phyloP scores from a whole-genome alignment of 2,113 vertebrate species.

The Tylochromis polylepis region DNA sequence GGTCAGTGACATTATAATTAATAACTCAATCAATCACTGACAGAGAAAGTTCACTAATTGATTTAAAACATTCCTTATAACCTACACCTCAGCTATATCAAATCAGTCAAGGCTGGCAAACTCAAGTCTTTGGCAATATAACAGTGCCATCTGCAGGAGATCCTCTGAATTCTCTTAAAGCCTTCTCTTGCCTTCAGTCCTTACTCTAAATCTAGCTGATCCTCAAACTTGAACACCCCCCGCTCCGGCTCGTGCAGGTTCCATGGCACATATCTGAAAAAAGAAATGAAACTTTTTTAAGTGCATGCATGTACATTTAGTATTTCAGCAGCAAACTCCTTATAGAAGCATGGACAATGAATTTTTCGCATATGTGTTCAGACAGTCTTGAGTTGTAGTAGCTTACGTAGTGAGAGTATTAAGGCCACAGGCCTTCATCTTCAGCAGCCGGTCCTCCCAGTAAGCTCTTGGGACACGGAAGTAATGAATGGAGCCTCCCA shows the following conservation, averaged over 20 bases:
- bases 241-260: conserved; percentile 86
- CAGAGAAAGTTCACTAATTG: background rate
- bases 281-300: background rate
- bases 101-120: background rate
- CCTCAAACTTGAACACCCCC: conserved; percentile 83
- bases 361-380: background rate
- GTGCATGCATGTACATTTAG: background rate
- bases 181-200: background rate
- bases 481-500: conserved; percentile 87
- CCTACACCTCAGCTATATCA: background rate
- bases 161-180: background rate
- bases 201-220: conserved; percentile 86
- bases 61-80: background rate
- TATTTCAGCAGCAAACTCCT: background rate
- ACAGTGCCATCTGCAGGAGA: conserved; percentile 45
- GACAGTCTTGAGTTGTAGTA: background rate
- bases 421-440: conserved; percentile 79
- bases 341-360: background rate
- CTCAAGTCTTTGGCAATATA: background rate
- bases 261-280: conserved; percentile 87
- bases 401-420: conserved; percentile 91
- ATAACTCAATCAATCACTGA: background rate
- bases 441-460: conserved; percentile 84
- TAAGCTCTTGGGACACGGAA: conserved; percentile 83
- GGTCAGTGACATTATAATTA: background rate